Evolutionary conservation across 2,888 invertebrate species (phyloP).

Genomic region (Apotomis capreana): DNA sequence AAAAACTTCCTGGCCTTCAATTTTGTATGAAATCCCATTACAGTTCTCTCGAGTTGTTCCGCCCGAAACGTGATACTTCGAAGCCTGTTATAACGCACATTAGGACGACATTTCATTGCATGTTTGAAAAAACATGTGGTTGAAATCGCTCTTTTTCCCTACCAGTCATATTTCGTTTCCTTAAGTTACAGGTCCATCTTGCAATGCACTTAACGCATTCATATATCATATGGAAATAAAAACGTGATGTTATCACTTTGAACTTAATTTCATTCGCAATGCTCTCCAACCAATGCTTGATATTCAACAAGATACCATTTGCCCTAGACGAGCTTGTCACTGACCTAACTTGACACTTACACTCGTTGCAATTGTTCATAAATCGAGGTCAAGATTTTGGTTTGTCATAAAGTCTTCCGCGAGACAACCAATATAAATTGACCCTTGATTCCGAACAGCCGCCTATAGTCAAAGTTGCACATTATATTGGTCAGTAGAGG

Average conservation of each 20-base stretch:
- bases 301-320: neutral
- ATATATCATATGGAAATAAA: no score
- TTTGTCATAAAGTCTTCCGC: neutral
- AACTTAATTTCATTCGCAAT: conserved; percentile 36
- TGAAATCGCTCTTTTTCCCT: no score
- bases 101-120: no score
- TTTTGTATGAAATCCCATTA: no score
- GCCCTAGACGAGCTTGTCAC: neutral
- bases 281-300: conserved; percentile 20
- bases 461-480: neutral
- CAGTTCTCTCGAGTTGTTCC: no score
- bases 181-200: no score
- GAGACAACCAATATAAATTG: neutral
- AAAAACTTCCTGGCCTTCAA: no score
- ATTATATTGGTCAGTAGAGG: neutral
- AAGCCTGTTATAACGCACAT: no score
- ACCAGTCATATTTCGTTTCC: no score
- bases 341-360: neutral
- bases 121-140: no score
- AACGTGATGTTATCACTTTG: conserved; percentile 19
- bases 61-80: no score
- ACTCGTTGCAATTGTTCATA: neutral
- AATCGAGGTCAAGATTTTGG: neutral
- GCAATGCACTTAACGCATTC: no score
- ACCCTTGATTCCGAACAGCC: neutral